A percentile compares a stretch with the other conserved stretches of the same genome.
phyloP scores from a whole-genome alignment of 1,140 invertebrate species.

The Ridgeia piscesae region DNA sequence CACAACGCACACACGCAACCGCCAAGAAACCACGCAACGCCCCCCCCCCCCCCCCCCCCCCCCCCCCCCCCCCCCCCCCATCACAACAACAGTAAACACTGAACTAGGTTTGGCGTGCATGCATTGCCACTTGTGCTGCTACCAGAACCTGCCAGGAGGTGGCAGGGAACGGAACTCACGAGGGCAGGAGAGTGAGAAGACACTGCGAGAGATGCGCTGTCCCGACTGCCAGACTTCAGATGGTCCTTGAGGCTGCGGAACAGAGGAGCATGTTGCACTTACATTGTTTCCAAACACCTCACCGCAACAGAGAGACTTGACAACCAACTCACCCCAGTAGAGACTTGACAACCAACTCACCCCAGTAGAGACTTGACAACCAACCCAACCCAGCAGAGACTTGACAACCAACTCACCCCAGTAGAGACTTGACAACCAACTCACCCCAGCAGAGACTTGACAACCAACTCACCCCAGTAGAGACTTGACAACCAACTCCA shows the following conservation, averaged over 20 bases:
- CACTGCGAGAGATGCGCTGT: conserved; percentile 32
- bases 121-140: too few species aligned
- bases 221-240: conserved; percentile 64
- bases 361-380: not conserved
- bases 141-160: not conserved
- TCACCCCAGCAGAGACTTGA: not conserved
- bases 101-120: too few species aligned
- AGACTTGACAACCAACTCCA: too few species aligned
- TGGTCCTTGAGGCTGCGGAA: conserved; percentile 56
- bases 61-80: too few species aligned
- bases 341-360: not conserved
- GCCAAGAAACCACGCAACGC: too few species aligned
- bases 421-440: not conserved
- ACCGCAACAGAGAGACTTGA: too few species aligned
- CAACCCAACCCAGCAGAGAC: not conserved
- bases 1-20: too few species aligned
- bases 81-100: too few species aligned
- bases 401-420: too few species aligned
- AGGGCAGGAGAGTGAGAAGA: not conserved
- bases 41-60: too few species aligned
- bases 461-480: not conserved
- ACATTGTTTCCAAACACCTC: too few species aligned
- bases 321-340: too few species aligned
- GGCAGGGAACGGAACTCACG: not conserved
- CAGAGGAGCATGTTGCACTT: not conserved